Base-by-base conservation (phyloP, 2,113 vertebrate genomes). In the Cyanoramphus novaezelandiae region DNA sequence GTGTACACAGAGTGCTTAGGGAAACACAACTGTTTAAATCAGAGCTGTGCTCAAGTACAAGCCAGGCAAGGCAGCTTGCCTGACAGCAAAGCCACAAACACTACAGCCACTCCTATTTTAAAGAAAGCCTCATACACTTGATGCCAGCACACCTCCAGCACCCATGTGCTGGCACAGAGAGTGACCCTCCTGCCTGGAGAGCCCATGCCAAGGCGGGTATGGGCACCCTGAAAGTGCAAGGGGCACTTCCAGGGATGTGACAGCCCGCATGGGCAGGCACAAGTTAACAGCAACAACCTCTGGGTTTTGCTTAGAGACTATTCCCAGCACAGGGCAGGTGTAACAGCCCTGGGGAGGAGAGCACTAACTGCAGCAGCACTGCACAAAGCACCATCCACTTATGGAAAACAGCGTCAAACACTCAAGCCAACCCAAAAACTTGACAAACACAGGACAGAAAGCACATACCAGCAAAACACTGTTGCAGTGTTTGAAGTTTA, bases 81-180 rank as follows among this genome's bases (percentile, higher is more conserved):
- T 50, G 17, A 55, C 64, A 71, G 76, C 71, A 80, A 28, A 64
- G 71, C 28, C 71, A 53, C 21, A 13, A 15, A 29, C 0, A 0
- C 52, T 17, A 16, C 21, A 55, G 4, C 1, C 31, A 1, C 46
- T 15, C 68, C 3, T 3, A 1, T 46, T 19, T 31, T 29, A 33
- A 35, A 41, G 47, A 17, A 28, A 49, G 16, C 6, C 21, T 59
- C 33, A 14, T 59, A 59, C 6, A 7, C 25, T 57, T 5, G 1
- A 37, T 20, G 17, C 5, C n/a, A 2, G 5, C 64, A 49, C 17
- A 2, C 21, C 49, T 16, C 49, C 65, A 50, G 27, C 57, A 27
- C 23, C 44, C 27, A 3, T 0, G 16, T 17, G 50, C 31, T 11
- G 33, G 1, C 44, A 14, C 3, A 6, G 43, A 23, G 50, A 23